Conservation (phyloP, 2,888 invertebrate species). For the Alcis repandata region DNA sequence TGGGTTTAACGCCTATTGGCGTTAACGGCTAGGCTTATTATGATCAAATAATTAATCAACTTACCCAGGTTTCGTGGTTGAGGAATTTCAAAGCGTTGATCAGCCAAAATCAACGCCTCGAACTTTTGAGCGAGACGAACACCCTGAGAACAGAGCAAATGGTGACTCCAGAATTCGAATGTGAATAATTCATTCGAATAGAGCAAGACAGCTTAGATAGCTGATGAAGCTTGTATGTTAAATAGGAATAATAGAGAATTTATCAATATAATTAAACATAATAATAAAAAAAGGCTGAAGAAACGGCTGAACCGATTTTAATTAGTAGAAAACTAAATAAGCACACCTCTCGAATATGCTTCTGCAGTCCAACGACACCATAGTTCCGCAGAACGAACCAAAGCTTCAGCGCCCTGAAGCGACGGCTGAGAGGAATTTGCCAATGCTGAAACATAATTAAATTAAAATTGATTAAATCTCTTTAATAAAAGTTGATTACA, state of each 20-base stretch:
- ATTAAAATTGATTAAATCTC: too few relatives aligned
- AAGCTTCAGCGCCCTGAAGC: constrained; percentile 96
- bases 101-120: constrained; percentile 93
- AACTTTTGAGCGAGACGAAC: constrained; percentile 96
- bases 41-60: constrained; percentile 33
- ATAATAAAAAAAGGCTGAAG: neutral
- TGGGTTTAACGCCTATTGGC: too few relatives aligned
- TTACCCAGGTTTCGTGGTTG: constrained; percentile 92
- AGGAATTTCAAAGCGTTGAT: constrained; percentile 96
- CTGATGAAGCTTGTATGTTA: too few relatives aligned
- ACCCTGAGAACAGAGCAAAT: constrained; percentile 85
- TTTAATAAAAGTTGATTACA: too few relatives aligned
- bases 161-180: neutral
- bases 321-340: neutral
- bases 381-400: constrained; percentile 99
- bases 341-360: constrained; percentile 95
- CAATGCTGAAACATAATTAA: constrained; percentile 91
- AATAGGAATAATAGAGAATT: too few relatives aligned
- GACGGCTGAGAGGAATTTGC: constrained; percentile 98
- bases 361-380: constrained; percentile 96
- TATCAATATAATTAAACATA: neutral
- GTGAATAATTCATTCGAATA: neutral
- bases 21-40: neutral
- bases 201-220: too few relatives aligned
- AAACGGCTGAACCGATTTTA: too few relatives aligned